A percentile compares a stretch with the other conserved stretches of the same genome.
Conservation (phyloP, 2,797 vertebrate species). For the Rousettus madagascariensis region DNA sequence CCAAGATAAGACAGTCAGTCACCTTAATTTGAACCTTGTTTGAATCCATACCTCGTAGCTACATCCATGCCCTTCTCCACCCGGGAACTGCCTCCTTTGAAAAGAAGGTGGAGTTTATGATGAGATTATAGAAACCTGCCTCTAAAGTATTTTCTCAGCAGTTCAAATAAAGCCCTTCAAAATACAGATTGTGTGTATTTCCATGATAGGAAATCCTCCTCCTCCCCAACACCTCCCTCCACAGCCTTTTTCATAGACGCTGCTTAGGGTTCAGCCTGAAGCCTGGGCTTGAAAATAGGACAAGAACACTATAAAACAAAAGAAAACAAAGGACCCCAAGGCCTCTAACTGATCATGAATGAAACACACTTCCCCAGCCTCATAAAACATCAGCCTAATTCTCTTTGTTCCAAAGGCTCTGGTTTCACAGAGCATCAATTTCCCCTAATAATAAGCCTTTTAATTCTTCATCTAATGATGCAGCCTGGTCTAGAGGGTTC, state of each 20-base stretch:
- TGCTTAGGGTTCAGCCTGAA: neutral
- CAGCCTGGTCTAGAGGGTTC: slow-evolving; percentile 46
- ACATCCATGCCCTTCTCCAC: neutral
- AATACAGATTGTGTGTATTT: neutral
- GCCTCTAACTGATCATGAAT: neutral
- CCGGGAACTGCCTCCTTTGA: neutral
- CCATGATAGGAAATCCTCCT: neutral
- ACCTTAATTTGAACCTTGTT: neutral
- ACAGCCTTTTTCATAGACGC: neutral
- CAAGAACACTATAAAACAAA: neutral
- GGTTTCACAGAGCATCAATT: slow-evolving; percentile 36
- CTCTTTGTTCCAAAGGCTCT: slow-evolving; percentile 49
- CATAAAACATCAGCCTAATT: neutral
- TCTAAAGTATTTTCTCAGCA: slow-evolving; percentile 33
- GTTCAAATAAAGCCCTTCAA: slow-evolving; percentile 44
- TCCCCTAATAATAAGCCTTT: slow-evolving; percentile 44
- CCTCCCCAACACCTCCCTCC: neutral
- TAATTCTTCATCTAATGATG: slow-evolving; percentile 16
- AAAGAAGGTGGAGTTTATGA: neutral
- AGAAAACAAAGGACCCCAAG: slow-evolving; percentile 3
- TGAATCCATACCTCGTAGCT: neutral
- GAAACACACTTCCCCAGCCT: neutral
- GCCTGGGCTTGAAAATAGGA: neutral
- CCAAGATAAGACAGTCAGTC: neutral
- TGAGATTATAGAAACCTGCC: neutral